Conservation (phyloP, 2,113 vertebrate genomes). For the Neolamprologus longior region DNA sequence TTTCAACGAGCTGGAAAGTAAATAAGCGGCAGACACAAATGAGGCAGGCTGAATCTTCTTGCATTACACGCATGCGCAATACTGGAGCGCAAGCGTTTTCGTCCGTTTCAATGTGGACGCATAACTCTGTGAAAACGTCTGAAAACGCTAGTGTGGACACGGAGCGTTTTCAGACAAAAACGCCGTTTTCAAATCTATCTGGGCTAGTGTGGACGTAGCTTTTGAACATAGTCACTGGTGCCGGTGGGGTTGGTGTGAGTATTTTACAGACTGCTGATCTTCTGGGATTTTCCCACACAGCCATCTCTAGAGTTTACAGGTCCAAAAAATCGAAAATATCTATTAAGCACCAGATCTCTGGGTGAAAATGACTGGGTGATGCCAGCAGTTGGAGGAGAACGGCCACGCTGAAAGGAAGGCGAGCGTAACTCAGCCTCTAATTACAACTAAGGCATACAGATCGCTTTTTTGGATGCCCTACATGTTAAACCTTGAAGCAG, state of each 20-base stretch:
- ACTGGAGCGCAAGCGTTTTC: not conserved
- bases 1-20: not conserved
- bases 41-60: not conserved
- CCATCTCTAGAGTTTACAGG: not conserved
- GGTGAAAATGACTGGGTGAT: not conserved
- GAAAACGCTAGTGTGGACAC: not conserved
- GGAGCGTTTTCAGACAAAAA: accelerated
- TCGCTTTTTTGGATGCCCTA: not conserved
- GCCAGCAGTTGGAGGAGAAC: not conserved
- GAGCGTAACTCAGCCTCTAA: not conserved
- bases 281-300: not conserved
- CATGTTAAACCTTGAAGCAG: not conserved
- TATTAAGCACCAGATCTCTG: not conserved
- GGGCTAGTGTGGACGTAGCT: accelerated
- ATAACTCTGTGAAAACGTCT: not conserved
- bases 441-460: not conserved
- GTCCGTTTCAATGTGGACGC: not conserved
- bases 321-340: accelerated
- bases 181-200: accelerated
- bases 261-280: not conserved
- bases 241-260: accelerated
- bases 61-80: not conserved
- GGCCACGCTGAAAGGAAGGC: not conserved
- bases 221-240: not conserved
- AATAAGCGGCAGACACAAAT: not conserved